These are phyloP conservation scores for Amblyopsis hoosieri DNA, from an alignment of 2,797 vertebrate genomes.

Conservation along the genomic window DNA sequence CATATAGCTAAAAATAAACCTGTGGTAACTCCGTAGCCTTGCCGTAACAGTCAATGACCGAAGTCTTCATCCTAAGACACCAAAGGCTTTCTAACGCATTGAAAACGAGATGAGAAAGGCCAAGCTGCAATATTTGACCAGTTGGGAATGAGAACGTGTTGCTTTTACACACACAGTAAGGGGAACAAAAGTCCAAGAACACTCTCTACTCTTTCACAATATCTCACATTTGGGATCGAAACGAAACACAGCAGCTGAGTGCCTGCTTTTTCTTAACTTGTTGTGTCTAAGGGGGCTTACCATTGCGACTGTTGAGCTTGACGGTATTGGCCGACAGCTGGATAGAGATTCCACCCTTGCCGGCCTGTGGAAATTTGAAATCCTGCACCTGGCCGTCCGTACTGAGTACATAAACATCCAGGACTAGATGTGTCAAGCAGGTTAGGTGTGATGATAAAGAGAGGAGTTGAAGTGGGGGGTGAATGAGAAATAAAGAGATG, in stretches of 20 bases:
- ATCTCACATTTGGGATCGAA: constrained; percentile 4
- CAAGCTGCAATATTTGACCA: too few relatives aligned
- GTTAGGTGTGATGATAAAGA: constrained; percentile 1
- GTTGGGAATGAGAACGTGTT: too few relatives aligned
- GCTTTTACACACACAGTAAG: constrained; percentile 34
- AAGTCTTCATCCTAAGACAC: too few relatives aligned
- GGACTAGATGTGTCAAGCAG: constrained; percentile 71
- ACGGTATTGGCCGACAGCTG: constrained; percentile 97
- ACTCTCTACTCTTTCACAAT: constrained; percentile 23
- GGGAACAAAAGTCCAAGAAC: constrained; percentile 29
- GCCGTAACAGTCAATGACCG: too few relatives aligned
- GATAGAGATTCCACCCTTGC: constrained; percentile 91
- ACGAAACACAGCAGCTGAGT: not conserved
- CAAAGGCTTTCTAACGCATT: too few relatives aligned
- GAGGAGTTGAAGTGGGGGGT: not conserved
- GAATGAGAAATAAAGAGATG: constrained; percentile 10
- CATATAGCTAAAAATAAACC: too few relatives aligned
- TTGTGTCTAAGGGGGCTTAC: constrained; percentile 71
- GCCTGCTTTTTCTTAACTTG: not conserved
- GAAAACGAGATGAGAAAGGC: not conserved
- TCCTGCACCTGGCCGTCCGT: constrained; percentile 98
- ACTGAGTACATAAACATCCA: constrained; percentile 96
- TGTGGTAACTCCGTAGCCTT: too few relatives aligned
- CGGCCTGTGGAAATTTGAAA: constrained; percentile 95
- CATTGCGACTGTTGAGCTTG: constrained; percentile 97